Percentiles rank a stretch among this genome's conserved stretches.
These are phyloP conservation scores for Diplogasteroides magnus DNA, from an alignment of 1,140 invertebrate genomes.

Conservation along the genomic window DNA sequence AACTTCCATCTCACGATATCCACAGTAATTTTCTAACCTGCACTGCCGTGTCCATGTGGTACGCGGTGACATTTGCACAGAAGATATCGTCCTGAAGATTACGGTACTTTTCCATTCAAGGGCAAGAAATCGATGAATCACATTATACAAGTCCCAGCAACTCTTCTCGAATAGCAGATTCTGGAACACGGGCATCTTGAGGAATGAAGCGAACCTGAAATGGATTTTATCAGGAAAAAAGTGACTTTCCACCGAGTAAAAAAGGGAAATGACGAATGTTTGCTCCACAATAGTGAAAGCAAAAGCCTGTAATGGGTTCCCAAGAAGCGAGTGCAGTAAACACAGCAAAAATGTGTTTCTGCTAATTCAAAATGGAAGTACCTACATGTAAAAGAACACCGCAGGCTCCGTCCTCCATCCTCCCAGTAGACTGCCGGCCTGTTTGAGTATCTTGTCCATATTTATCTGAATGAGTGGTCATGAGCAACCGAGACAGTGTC, in stretches of 20 bases:
- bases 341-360: too few relatives aligned
- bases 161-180: not conserved
- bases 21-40: too few relatives aligned
- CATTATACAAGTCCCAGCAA: not conserved
- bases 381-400: not conserved
- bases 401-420: not conserved
- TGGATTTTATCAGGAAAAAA: too few relatives aligned
- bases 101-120: too few relatives aligned
- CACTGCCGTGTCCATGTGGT: not conserved
- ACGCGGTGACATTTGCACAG: not conserved
- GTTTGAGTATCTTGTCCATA: not conserved
- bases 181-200: not conserved
- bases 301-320: too few relatives aligned
- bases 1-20: too few relatives aligned
- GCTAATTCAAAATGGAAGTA: not conserved
- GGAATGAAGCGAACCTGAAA: not conserved
- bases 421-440: too few relatives aligned
- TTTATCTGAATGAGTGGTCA: too few relatives aligned
- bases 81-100: not conserved
- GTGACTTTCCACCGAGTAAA: too few relatives aligned
- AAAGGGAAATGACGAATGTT: too few relatives aligned
- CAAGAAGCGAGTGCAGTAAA: not conserved
- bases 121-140: not conserved
- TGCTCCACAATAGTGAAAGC: too few relatives aligned
- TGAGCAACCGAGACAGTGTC: too few relatives aligned